Percentiles rank a stretch among this genome's conserved stretches.
Conservation (phyloP, 2,888 invertebrate genomes). For the Microctonus aethiopoides region DNA sequence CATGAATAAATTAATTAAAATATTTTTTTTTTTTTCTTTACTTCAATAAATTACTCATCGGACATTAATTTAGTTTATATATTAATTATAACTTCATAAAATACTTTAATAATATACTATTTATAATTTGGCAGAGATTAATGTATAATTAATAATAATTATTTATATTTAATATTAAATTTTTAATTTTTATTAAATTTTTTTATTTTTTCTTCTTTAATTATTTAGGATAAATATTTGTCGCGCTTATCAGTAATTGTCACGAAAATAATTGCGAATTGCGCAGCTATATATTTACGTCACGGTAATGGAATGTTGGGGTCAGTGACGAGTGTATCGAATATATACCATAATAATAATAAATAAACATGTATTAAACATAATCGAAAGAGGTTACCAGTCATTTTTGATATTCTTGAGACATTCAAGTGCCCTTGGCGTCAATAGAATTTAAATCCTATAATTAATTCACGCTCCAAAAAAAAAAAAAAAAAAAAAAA, state of each 20-base stretch:
- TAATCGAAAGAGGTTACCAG: background rate
- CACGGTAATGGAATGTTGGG: conserved; percentile 52
- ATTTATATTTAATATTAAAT: too few relatives aligned
- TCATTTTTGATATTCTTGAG: background rate
- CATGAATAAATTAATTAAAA: too few relatives aligned
- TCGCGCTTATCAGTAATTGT: conserved; percentile 9
- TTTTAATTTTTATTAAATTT: background rate
- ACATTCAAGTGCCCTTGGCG: background rate
- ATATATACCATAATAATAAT: background rate
- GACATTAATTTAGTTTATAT: too few relatives aligned
- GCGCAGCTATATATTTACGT: conserved; percentile 35
- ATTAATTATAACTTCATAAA: too few relatives aligned
- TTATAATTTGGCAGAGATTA: too few relatives aligned
- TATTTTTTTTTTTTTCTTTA: too few relatives aligned
- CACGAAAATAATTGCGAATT: conserved; percentile 10
- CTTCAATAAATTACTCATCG: too few relatives aligned
- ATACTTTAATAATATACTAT: too few relatives aligned
- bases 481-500: conserved; percentile 13
- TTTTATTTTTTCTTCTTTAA: background rate
- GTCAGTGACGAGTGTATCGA: conserved; percentile 38
- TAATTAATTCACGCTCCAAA: background rate
- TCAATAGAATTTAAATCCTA: background rate
- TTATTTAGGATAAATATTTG: conserved; percentile 3
- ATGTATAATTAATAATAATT: too few relatives aligned
- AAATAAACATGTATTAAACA: background rate